phyloP scores from a whole-genome alignment of 2,797 vertebrate genomes.

The Clarias platycephalus region DNA sequence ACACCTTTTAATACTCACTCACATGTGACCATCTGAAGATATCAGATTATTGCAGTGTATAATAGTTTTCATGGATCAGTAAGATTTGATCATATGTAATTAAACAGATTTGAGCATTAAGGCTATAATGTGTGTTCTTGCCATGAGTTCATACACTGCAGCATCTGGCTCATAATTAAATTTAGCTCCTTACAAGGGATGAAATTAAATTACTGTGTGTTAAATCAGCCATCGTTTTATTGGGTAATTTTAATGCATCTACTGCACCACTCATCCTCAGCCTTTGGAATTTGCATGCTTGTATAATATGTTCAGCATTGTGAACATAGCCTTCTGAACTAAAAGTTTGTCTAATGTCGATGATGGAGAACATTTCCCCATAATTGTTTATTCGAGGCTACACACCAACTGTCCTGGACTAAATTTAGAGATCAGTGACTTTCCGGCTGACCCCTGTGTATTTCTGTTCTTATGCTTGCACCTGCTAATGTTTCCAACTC shows the following conservation, averaged over 20 bases:
- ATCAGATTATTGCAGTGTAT: slow-evolving; percentile 6
- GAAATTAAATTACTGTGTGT: slow-evolving; percentile 23
- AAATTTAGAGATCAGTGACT: slow-evolving; percentile 1
- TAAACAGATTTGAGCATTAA: slow-evolving; percentile 23
- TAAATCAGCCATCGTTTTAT: slow-evolving; percentile 13
- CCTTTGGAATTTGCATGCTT: neutral
- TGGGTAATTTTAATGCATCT: slow-evolving; percentile 14
- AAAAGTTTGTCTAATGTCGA: neutral
- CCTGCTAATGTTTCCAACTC: neutral
- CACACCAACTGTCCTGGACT: neutral
- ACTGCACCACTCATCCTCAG: neutral
- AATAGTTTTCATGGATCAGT: slow-evolving; percentile 3
- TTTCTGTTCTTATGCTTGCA: neutral
- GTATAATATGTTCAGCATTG: neutral
- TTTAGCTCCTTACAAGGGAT: neutral
- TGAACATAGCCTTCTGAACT: slow-evolving; percentile 1
- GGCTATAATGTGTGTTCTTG: slow-evolving; percentile 7
- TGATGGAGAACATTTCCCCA: neutral
- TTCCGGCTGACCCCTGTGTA: neutral
- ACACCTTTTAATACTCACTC: neutral
- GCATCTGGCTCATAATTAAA: slow-evolving; percentile 23
- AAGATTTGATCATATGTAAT: slow-evolving; percentile 16
- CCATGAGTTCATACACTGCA: slow-evolving; percentile 20
- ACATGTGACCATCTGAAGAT: neutral
- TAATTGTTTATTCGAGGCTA: slow-evolving; percentile 4